Evolutionary conservation across 2,113 vertebrate genomes (phyloP).

Genomic region (Diadophis punctatus): DNA sequence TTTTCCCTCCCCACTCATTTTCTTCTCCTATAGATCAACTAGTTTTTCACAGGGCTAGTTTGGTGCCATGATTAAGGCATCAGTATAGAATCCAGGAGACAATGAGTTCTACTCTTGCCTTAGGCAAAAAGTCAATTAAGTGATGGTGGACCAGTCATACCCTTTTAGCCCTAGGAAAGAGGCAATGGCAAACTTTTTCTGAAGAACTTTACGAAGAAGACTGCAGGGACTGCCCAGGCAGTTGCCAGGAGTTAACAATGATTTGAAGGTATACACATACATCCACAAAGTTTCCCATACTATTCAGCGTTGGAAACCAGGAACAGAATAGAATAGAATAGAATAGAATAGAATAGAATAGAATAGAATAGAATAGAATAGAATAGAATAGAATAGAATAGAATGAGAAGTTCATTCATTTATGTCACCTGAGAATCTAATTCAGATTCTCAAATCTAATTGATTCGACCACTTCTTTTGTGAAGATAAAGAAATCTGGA

Average conservation of each 20-base stretch:
- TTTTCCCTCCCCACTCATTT: background rate
- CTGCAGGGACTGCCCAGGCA: background rate
- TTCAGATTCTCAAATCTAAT: background rate
- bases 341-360: too few species aligned
- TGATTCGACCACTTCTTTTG: background rate
- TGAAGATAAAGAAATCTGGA: background rate
- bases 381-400: too few species aligned
- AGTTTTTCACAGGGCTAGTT: background rate
- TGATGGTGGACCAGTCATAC: too few species aligned
- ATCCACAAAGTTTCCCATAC: background rate
- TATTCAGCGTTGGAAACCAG: background rate
- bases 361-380: too few species aligned
- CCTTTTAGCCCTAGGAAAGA: too few species aligned
- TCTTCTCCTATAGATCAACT: background rate
- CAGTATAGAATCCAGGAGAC: background rate
- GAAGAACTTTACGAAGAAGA: too few species aligned
- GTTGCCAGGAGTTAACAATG: background rate
- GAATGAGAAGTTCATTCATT: too few species aligned
- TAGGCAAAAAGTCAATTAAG: too few species aligned
- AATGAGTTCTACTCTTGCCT: background rate
- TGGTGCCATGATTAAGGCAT: background rate
- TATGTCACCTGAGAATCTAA: background rate
- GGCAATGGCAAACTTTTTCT: too few species aligned
- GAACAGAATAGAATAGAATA: too few species aligned
- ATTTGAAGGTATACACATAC: background rate